Evolutionary conservation across 2,113 vertebrate species (phyloP).

Genomic region (Notarius quadriscutis): DNA sequence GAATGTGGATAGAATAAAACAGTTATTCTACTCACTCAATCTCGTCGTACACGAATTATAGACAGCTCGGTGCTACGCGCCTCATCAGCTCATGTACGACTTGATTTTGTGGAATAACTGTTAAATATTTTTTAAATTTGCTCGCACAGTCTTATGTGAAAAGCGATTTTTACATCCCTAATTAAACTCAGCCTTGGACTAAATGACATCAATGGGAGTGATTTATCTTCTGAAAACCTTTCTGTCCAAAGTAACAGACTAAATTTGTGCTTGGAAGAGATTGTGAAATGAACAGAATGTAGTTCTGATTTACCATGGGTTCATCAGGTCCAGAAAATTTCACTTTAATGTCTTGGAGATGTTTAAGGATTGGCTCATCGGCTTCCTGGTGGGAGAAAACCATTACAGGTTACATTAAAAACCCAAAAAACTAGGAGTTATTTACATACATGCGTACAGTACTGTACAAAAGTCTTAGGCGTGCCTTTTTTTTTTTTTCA

Average conservation of each 20-base stretch:
- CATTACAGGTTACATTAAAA: neutral
- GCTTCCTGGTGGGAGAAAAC: slow-evolving; percentile 78
- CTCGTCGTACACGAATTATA: too few species aligned
- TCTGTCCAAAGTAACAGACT: neutral
- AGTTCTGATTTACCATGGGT: slow-evolving; percentile 83
- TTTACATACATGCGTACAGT: neutral
- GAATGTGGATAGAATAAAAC: too few species aligned
- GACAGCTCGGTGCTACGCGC: too few species aligned
- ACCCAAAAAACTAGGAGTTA: too few species aligned
- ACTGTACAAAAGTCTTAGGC: too few species aligned
- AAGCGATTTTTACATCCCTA: neutral
- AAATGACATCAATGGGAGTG: neutral
- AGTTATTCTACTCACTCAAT: too few species aligned
- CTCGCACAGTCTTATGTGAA: neutral
- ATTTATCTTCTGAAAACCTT: neutral
- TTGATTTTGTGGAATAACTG: too few species aligned
- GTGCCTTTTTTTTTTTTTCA: too few species aligned
- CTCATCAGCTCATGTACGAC: too few species aligned
- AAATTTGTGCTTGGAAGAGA: neutral
- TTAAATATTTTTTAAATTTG: neutral
- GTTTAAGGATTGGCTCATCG: slow-evolving; percentile 94
- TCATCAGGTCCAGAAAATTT: slow-evolving; percentile 92
- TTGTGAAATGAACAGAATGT: neutral
- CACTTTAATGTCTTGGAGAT: slow-evolving; percentile 95
- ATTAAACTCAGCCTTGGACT: neutral